Percentiles rank a stretch among this genome's conserved stretches.
phyloP scores from a whole-genome alignment of 2,113 vertebrate species.

The Stegostoma tigrinum region DNA sequence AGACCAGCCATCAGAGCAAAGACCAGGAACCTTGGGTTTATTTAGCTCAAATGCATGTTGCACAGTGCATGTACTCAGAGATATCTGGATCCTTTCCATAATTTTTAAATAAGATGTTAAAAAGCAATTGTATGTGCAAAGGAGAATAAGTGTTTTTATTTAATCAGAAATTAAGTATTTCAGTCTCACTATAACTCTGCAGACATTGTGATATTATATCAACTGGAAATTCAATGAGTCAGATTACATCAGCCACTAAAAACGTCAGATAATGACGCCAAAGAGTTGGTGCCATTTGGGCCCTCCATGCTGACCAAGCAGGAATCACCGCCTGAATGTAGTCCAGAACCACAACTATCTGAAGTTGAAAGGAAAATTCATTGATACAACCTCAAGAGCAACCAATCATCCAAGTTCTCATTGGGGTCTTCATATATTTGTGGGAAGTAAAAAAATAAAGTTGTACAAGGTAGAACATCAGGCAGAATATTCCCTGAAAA shows the following conservation, averaged over 20 bases:
- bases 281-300: not conserved
- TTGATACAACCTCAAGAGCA: not conserved
- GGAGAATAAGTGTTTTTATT: not conserved
- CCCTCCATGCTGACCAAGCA: not conserved
- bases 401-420: not conserved
- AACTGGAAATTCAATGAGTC: not conserved
- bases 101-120: not conserved
- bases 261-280: not conserved
- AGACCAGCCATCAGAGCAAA: not conserved
- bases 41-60: not conserved
- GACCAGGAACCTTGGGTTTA: not conserved
- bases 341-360: not conserved
- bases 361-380: not conserved
- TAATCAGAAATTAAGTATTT: not conserved
- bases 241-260: not conserved
- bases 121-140: not conserved
- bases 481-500: not conserved
- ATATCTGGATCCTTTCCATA: not conserved
- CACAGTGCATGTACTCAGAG: not conserved
- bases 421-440: not conserved
- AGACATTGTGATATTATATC: not conserved
- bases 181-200: not conserved
- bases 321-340: not conserved
- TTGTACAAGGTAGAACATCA: not conserved
- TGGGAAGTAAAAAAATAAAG: not conserved